phyloP scores from a whole-genome alignment of 2,888 invertebrate genomes.

The Incurvaria masculella region DNA sequence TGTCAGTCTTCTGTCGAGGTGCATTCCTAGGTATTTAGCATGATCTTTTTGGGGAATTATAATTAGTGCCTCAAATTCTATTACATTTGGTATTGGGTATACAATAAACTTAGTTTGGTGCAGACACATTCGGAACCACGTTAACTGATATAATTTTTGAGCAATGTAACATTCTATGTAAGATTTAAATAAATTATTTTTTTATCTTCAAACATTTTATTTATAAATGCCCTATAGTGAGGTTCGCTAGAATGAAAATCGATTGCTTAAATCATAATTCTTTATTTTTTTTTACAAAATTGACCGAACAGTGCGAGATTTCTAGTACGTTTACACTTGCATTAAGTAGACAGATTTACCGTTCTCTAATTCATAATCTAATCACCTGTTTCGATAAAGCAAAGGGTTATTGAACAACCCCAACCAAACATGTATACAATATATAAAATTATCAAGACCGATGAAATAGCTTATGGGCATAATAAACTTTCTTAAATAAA shows the following conservation, averaged over 20 bases:
- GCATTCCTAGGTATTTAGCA: no score
- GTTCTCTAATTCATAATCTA: constrained; percentile 53
- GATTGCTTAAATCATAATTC: constrained; percentile 47
- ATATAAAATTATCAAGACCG: constrained; percentile 42
- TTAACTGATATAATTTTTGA: no score
- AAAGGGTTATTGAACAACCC: constrained; percentile 31
- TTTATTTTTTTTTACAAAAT: constrained; percentile 55
- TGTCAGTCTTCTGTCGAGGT: no score
- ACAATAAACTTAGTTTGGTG: no score
- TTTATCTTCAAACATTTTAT: no score
- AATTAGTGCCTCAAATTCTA: no score
- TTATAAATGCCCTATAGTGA: no score
- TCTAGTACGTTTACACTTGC: constrained; percentile 58
- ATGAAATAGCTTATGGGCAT: constrained; percentile 24
- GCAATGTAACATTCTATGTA: no score
- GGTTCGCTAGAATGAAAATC: constrained; percentile 16
- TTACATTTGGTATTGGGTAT: no score
- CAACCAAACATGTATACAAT: constrained; percentile 36
- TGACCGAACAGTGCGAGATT: constrained; percentile 59
- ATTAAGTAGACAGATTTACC: constrained; percentile 56
- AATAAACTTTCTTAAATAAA: constrained; percentile 18
- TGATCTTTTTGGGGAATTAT: no score
- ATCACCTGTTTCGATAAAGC: constrained; percentile 51
- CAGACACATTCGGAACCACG: no score
- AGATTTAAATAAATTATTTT: no score